Conservation (phyloP, 2,888 invertebrate genomes). For the Cryptus viduatorius region DNA sequence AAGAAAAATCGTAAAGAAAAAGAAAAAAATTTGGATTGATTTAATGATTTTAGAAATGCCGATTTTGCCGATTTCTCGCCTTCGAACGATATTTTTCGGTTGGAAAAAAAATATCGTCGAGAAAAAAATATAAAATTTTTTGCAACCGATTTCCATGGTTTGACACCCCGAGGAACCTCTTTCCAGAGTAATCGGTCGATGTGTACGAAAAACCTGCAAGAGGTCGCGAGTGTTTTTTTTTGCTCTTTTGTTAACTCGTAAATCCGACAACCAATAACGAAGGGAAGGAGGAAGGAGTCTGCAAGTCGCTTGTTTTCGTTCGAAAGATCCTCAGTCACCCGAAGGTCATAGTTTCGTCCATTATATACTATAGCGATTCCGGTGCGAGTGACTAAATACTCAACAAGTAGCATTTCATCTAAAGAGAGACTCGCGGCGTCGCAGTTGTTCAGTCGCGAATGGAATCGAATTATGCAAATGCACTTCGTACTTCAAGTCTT, state of each 20-base stretch:
- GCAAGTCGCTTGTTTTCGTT: constrained; percentile 5
- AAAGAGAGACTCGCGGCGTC: not conserved
- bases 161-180: too few relatives aligned
- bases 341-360: too few relatives aligned
- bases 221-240: not conserved
- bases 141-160: too few relatives aligned
- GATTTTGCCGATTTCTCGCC: too few relatives aligned
- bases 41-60: too few relatives aligned
- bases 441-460: constrained; percentile 7
- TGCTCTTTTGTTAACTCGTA: not conserved
- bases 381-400: not conserved
- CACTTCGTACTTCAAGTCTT: constrained; percentile 4
- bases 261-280: not conserved
- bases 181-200: too few relatives aligned
- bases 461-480: constrained; percentile 47
- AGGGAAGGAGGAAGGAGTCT: too few relatives aligned
- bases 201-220: too few relatives aligned
- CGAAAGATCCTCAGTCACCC: constrained; percentile 13
- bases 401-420: not conserved
- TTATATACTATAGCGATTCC: not conserved
- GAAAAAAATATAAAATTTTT: too few relatives aligned
- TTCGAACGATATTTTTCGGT: not conserved
- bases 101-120: not conserved
- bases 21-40: too few relatives aligned
- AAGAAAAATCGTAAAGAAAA: too few relatives aligned